Base-by-base conservation (phyloP, 2,797 vertebrate genomes). In the Acanthis flammea region DNA sequence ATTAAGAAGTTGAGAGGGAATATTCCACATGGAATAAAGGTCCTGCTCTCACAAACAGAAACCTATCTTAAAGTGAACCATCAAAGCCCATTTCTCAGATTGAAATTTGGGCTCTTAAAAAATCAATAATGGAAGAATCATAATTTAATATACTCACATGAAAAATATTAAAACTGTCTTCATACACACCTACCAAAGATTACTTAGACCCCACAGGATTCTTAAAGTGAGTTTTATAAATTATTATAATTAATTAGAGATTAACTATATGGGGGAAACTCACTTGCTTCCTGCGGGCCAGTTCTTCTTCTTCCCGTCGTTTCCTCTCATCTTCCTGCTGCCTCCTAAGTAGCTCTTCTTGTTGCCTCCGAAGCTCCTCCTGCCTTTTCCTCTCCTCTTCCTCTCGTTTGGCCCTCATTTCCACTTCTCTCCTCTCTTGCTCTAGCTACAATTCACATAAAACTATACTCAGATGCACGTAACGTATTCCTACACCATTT, bases 361-460 rank as follows among this genome's bases (percentile, higher is more conserved):
- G 97, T 93, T 99, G 98, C 91, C 98, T 98, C 51, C 98, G 98
- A 91, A 99, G 97, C 31, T 98, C 99, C 96, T 99, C 99, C 96
- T 99, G 97, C 61, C 98, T 98, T 96, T 99, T 99, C 96, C 98
- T 97, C 88, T 99, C 99, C 91, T 99, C 99, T 88, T 99, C 99
- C 97, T 99, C 99, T 95, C 99, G 98, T 98, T 99, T 99, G 92
- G 98, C 99, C 97, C 99, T 98, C 87, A 99, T 97, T 97, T 99
- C 99, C 90, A 98, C 98, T 92, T 99, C 99, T 95, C 98, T 98
- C 92, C 99, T 98, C 96, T 99, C 99, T 95, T 99, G 98, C 88
- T 99, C 99, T 97, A 99, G 96, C 99, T 99, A 96, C 89, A 81
- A 95, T 93, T 70, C 95, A 97, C 88, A 97, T 28, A 67, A 96